Conservation (phyloP, 2,888 invertebrate genomes). For the Clivina fossor region DNA sequence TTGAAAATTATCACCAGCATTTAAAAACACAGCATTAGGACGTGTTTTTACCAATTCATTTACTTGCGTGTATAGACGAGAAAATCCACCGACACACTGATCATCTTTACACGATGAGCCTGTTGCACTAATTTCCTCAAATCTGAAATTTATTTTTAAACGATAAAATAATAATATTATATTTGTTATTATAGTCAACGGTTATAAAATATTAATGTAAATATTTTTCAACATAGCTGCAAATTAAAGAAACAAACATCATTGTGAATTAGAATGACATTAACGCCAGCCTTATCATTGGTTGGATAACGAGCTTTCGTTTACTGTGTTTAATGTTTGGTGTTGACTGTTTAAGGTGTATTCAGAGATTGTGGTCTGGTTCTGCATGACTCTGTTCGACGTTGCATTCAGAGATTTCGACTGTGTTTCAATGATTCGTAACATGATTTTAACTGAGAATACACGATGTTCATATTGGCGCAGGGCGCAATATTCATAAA, state of each 20-base stretch:
- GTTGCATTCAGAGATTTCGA: no score
- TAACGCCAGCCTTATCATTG: no score
- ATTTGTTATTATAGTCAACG: constrained; percentile 35
- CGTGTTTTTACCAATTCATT: constrained; percentile 54
- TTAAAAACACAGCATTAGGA: constrained; percentile 67
- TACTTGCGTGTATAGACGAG: constrained; percentile 64
- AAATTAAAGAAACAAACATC: constrained; percentile 2
- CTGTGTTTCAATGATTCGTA: no score
- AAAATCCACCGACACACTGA: constrained; percentile 70
- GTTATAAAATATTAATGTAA: constrained; percentile 36
- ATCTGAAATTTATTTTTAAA: constrained; percentile 49
- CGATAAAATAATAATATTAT: constrained; percentile 34
- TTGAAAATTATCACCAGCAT: constrained; percentile 83
- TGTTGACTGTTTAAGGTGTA: no score
- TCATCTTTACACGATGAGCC: constrained; percentile 60
- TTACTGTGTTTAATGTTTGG: no score
- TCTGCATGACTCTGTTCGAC: no score
- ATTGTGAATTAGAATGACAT: no score
- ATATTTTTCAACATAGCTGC: neutral
- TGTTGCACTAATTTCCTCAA: constrained; percentile 57
- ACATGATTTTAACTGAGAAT: no score
- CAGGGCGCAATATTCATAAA: no score
- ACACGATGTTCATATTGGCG: no score
- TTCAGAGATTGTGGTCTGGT: no score
- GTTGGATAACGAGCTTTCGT: no score